Base-by-base conservation (phyloP, 2,113 vertebrate genomes). In the Saimiri boliviensis region DNA sequence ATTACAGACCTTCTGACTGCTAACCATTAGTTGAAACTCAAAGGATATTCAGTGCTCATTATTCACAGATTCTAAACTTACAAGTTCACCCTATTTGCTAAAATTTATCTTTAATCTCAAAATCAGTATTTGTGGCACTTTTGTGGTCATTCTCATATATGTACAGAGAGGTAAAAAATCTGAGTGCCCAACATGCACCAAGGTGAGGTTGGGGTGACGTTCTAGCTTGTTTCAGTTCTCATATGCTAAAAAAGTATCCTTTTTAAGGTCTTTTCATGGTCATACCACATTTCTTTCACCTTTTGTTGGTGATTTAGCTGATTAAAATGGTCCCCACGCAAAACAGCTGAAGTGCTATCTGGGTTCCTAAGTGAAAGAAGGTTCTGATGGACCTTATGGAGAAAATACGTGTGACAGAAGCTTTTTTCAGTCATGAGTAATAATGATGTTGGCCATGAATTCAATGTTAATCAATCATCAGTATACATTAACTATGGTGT, bases 51-150 rank as follows among this genome's bases (percentile, higher is more conserved):
- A 68, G 17, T 47, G 68, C 73, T 81, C 45, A 3, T 54, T 40
- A 87, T 21, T 71, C 19, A 35, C 7, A 68, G 49, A 56, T 45
- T 81, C 77, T 71, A 13, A 37, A 89, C 12, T 17, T 94, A 17
- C 42, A 80, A 80, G 89, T 80, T 74, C 12, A 30, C 52, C 12
- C 45, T 5, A 19, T 40, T 63, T 86, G 47, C 66, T 93, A 80
- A 91, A 63, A 47, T 92, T 23, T 86, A 45, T 58, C 49, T 37
- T 92, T 49, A 92, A 54, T 68, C 32, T 63, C 60, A 49, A 79
- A 54, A 80, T 92, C 25, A 63, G 45, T 8, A 76, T 8, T 49
- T 23, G 2, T 4, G 63, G 45, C 13, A 12, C 8, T 84, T 70
- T 13, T 86, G 10, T 10, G 60, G 58, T 70, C 73, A 68, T 35